Evolutionary conservation across 2,113 vertebrate species (phyloP).

Genomic region (Coptodon bakossiorum): DNA sequence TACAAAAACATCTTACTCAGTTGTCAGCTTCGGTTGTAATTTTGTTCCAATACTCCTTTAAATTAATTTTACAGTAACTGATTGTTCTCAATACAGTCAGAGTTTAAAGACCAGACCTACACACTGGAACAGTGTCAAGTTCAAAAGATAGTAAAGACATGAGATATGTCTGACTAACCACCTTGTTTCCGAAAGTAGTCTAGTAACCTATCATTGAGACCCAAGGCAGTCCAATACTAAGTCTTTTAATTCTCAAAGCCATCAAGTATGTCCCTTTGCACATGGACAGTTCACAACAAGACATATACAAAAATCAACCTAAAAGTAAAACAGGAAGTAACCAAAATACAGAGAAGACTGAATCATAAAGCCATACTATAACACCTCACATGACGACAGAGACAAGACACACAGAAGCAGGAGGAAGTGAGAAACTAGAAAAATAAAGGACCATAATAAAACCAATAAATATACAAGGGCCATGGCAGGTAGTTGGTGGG

Average conservation of each 20-base stretch:
- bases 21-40: background rate
- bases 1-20: background rate
- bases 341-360: background rate
- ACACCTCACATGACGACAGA: background rate
- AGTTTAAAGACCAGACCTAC: background rate
- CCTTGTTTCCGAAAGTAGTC: background rate
- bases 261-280: background rate
- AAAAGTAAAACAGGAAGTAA: background rate
- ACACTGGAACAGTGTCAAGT: background rate
- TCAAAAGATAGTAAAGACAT: background rate
- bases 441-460: background rate
- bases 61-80: background rate
- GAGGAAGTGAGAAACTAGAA: background rate
- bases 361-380: background rate
- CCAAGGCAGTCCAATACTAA: background rate
- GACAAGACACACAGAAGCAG: background rate
- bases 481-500: background rate
- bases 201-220: background rate
- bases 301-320: background rate
- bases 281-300: background rate
- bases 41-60: background rate
- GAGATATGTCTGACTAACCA: background rate
- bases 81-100: background rate
- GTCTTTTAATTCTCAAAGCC: background rate
- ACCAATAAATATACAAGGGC: background rate